phyloP scores from a whole-genome alignment of 2,888 invertebrate genomes.

The Melanostoma scalare region DNA sequence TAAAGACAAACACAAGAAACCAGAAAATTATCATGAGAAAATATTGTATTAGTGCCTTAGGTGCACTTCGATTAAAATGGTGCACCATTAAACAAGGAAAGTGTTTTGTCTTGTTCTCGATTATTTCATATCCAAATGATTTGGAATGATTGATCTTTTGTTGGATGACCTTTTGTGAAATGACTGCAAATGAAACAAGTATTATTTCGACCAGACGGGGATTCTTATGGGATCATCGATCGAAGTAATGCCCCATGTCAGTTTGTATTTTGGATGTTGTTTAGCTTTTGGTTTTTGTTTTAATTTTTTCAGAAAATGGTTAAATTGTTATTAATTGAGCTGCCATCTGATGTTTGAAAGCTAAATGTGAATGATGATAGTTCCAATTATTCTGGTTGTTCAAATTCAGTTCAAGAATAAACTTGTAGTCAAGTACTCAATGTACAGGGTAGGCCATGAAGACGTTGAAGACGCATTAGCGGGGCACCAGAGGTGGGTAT shows the following conservation, averaged over 20 bases:
- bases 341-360: constrained; percentile 51
- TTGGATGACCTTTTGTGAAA: constrained; percentile 60
- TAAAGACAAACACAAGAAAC: background rate
- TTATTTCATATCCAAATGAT: constrained; percentile 65
- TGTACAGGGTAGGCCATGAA: too few relatives aligned
- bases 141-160: constrained; percentile 62
- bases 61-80: constrained; percentile 41
- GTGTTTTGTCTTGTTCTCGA: constrained; percentile 71
- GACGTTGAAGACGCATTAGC: too few relatives aligned
- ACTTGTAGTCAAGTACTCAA: too few relatives aligned
- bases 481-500: too few relatives aligned
- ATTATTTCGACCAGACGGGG: constrained; percentile 49
- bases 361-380: too few relatives aligned
- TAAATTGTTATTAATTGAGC: constrained; percentile 51
- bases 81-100: constrained; percentile 69
- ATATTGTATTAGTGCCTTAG: constrained; percentile 24
- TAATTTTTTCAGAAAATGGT: constrained; percentile 25
- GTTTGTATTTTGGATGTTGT: constrained; percentile 5
- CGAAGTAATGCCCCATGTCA: constrained; percentile 50
- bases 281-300: background rate
- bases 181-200: constrained; percentile 63
- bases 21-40: constrained; percentile 9
- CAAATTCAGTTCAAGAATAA: too few relatives aligned
- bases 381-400: too few relatives aligned
- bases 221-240: constrained; percentile 19